phyloP scores from a whole-genome alignment of 2,888 invertebrate species.

The Sminthurides aquaticus region DNA sequence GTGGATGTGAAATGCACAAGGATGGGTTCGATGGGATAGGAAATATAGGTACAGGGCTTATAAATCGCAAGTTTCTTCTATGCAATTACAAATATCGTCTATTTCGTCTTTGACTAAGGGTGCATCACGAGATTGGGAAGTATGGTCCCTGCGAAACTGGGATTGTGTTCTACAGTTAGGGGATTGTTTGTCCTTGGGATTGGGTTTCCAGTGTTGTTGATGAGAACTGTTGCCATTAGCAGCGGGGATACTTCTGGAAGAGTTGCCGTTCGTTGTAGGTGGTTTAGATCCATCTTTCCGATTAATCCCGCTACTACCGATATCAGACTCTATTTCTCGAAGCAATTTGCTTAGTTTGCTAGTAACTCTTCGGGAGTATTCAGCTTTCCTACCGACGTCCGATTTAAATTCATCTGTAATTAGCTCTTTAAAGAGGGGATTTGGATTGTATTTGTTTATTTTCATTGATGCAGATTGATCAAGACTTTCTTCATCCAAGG shows the following conservation, averaged over 20 bases:
- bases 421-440: constrained; percentile 35
- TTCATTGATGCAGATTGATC: not conserved
- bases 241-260: too few relatives aligned
- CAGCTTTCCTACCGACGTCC: constrained; percentile 33
- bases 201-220: not conserved
- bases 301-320: not conserved
- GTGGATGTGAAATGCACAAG: too few relatives aligned
- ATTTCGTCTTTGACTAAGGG: not conserved
- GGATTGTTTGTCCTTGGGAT: not conserved
- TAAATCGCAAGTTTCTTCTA: not conserved
- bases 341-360: constrained; percentile 39
- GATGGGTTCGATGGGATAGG: too few relatives aligned
- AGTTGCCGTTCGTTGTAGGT: not conserved
- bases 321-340: constrained; percentile 38
- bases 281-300: not conserved
- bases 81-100: not conserved
- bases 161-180: not conserved
- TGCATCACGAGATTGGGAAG: not conserved
- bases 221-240: not conserved
- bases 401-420: constrained; percentile 31
- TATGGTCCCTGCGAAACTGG: too few relatives aligned
- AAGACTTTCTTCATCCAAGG: not conserved
- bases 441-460: constrained; percentile 40
- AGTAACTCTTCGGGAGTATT: constrained; percentile 39
- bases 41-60: too few relatives aligned